Evolutionary conservation across 2,888 invertebrate genomes (phyloP).

Genomic region (Teleogryllus oceanicus): DNA sequence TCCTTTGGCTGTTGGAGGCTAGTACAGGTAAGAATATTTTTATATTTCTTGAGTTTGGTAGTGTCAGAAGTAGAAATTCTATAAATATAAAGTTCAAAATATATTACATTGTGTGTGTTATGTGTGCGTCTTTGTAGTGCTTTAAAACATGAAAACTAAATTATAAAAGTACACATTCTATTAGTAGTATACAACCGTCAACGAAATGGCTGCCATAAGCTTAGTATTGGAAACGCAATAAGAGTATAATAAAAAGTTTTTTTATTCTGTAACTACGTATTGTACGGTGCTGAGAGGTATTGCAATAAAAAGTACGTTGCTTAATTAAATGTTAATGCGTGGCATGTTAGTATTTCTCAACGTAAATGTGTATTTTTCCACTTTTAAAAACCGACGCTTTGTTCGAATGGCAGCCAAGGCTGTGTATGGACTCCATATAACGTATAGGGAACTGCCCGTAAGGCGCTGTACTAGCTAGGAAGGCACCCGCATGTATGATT

Average conservation of each 20-base stretch:
- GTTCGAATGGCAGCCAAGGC: slow-evolving; percentile 50
- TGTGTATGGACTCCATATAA: slow-evolving; percentile 50
- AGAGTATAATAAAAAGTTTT: slow-evolving; percentile 27
- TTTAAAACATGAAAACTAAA: slow-evolving; percentile 44
- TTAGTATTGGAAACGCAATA: slow-evolving; percentile 47
- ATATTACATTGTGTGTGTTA: slow-evolving; percentile 43
- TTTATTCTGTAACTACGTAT: slow-evolving; percentile 36
- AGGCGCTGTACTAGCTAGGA: background rate
- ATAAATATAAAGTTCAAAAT: slow-evolving; percentile 41
- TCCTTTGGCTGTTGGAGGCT: slow-evolving; percentile 56
- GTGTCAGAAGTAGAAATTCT: slow-evolving; percentile 49
- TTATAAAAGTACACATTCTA: slow-evolving; percentile 45
- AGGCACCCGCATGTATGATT: background rate
- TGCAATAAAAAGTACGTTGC: slow-evolving; percentile 44
- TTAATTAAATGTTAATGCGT: slow-evolving; percentile 40
- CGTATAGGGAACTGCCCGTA: slow-evolving; percentile 19
- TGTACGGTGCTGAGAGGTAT: slow-evolving; percentile 35
- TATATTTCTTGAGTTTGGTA: slow-evolving; percentile 53
- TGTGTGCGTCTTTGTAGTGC: slow-evolving; percentile 40
- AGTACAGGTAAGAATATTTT: slow-evolving; percentile 58
- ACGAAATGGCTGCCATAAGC: slow-evolving; percentile 57
- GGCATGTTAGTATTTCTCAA: slow-evolving; percentile 23
- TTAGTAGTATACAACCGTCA: slow-evolving; percentile 45
- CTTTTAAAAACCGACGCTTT: slow-evolving; percentile 42
- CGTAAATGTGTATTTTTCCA: slow-evolving; percentile 24